A percentile compares a stretch with the other conserved stretches of the same genome.
Evolutionary conservation across 2,113 vertebrate genomes (phyloP).

Genomic region (Tragulus kanchil): DNA sequence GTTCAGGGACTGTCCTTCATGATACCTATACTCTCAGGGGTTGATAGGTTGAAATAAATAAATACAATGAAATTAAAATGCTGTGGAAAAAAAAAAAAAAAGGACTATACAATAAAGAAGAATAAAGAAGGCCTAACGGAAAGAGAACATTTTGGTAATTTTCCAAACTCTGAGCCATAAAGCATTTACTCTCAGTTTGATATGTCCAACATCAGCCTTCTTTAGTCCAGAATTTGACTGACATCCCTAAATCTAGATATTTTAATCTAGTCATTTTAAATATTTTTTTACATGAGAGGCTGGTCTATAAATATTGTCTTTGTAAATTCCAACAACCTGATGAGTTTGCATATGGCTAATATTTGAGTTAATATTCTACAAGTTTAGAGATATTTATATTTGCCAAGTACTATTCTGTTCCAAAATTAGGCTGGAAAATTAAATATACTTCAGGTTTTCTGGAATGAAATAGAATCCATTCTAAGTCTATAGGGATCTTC

Average conservation of each 20-base stretch:
- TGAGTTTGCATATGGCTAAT: not conserved
- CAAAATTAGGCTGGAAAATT: slow-evolving; percentile 32
- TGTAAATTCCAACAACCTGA: not conserved
- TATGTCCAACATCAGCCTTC: not conserved
- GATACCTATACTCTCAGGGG: too few species aligned
- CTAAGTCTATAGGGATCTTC: slow-evolving; percentile 9
- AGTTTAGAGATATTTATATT: slow-evolving; percentile 32
- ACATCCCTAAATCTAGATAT: not conserved
- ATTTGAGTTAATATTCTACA: slow-evolving; percentile 34
- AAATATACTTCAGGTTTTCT: slow-evolving; percentile 12
- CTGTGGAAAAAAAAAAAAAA: too few species aligned
- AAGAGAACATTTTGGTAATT: not conserved
- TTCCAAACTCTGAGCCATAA: not conserved
- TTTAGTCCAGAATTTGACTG: slow-evolving; percentile 34
- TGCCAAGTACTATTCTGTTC: not conserved
- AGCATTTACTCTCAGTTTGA: slow-evolving; percentile 26
- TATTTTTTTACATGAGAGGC: slow-evolving; percentile 11
- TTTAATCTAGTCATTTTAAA: not conserved
- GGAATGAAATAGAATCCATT: not conserved
- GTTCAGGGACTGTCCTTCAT: too few species aligned
- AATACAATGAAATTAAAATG: too few species aligned
- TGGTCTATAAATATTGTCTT: not conserved
- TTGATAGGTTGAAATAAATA: too few species aligned
- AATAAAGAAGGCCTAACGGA: not conserved
- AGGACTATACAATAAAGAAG: not conserved